Base-by-base conservation (phyloP, 2,888 invertebrate species). In the Tanypteryx hageni region DNA sequence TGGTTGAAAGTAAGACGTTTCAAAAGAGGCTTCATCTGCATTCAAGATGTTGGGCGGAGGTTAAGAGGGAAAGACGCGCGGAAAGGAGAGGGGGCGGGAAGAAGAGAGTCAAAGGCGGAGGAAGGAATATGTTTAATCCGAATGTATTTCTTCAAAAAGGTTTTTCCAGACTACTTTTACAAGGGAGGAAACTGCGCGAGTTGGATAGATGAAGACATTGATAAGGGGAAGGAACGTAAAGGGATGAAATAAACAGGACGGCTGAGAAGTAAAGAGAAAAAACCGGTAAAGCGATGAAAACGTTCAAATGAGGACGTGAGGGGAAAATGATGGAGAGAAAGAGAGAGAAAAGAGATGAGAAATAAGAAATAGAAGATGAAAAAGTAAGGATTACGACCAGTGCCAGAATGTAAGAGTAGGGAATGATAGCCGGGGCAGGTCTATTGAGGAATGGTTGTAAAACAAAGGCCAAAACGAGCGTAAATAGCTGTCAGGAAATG, bases 121-220 rank as follows among this genome's bases (percentile, higher is more conserved):
- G n/a, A 68, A 13, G 68, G 22, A 68, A 68, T 68, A 68, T n/a
- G n/a, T 22, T 9, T n/a, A 68, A 68, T 68, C 1, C n/a, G 8
- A 68, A 68, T 68, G n/a, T n/a, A 68, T 68, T 68, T 18, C 68
- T n/a, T 68, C 68, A 22, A 68, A 68, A 68, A 68, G 22, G 68
- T 68, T n/a, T 68, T 22, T 22, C 13, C 68, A 22, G 68, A n/a
- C 68, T n/a, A 68, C n/a, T 68, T 68, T 68, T 68, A 68, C 68
- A 68, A 68, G 68, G 68, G 11, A 11, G 68, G 7, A 64, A 68
- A 68, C n/a, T 18, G 68, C 22, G 68, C 18, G 68, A 22, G 68
- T 9, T 22, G 68, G 3, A n/a, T 22, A 68, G 68, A 68, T 68
- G 68, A 68, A 68, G 68, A n/a, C 68, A n/a, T 68, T 68, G 68